Conservation (phyloP, 35 echinoderm and acorn worm species). For the Apostichopus californicus region DNA sequence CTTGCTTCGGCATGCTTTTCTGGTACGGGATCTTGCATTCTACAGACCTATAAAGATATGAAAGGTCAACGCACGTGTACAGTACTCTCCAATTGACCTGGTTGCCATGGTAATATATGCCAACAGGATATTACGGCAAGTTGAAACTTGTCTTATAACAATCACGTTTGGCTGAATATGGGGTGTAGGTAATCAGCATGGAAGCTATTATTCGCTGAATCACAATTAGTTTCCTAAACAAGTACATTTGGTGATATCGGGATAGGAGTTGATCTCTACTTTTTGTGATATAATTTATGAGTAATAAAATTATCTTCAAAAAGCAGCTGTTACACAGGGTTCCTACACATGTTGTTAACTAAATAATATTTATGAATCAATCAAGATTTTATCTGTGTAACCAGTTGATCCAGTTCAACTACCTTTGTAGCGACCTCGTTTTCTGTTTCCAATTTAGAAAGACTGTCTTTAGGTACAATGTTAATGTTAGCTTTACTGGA, state of each 20-base stretch:
- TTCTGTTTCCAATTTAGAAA: no score
- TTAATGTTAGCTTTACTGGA: no score
- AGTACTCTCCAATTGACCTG: not conserved
- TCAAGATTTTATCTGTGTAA: no score
- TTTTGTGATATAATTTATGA: not conserved
- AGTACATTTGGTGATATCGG: not conserved
- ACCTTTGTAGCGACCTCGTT: no score
- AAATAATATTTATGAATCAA: no score
- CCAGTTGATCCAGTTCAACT: no score
- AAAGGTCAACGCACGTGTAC: not conserved
- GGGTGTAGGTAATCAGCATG: not conserved
- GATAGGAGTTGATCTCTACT: no score
- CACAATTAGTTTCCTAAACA: not conserved
- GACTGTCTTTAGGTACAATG: no score
- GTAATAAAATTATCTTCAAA: not conserved
- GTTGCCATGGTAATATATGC: not conserved
- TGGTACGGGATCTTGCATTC: not conserved
- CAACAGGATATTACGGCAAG: constrained; percentile 22
- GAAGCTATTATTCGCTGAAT: not conserved
- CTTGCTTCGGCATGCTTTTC: not conserved
- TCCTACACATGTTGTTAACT: no score
- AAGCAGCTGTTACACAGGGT: no score
- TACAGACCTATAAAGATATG: not conserved
- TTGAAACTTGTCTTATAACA: not conserved
- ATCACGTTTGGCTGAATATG: not conserved